phyloP scores from a whole-genome alignment of 2,113 vertebrate genomes.

The Nyctereutes procyonoides region DNA sequence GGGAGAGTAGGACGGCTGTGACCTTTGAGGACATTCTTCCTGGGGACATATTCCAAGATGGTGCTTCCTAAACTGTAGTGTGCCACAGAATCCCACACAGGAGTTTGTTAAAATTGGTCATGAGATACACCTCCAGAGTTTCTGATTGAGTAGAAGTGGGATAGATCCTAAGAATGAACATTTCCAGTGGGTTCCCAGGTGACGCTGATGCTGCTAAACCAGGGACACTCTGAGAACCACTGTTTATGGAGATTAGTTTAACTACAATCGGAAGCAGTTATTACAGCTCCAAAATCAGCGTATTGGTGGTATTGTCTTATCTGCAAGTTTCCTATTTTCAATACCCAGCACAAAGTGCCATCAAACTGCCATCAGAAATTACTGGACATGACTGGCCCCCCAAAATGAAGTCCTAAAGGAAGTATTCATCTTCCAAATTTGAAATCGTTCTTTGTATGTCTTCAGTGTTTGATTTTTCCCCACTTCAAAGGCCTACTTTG shows the following conservation, averaged over 20 bases:
- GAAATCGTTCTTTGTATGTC: background rate
- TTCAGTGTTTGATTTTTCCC: constrained; percentile 11
- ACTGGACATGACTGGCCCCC: background rate
- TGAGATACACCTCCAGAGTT: background rate
- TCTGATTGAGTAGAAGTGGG: background rate
- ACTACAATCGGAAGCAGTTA: background rate
- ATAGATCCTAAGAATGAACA: background rate
- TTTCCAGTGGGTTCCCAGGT: background rate
- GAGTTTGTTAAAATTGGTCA: background rate
- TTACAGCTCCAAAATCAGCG: background rate
- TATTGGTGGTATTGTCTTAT: no score
- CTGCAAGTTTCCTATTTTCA: background rate
- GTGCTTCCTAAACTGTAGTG: background rate
- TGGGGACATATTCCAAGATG: background rate
- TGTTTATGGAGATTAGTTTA: background rate
- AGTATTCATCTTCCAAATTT: background rate
- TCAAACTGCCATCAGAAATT: background rate
- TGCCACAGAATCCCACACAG: background rate
- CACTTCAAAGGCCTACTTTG: constrained; percentile 60
- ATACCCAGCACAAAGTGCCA: background rate
- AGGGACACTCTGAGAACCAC: background rate
- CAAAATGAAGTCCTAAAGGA: background rate
- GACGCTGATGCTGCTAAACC: no score
- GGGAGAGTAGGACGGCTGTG: background rate
- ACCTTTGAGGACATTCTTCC: background rate